Evolutionary conservation across 2,113 vertebrate species (phyloP), one percentile per base, ranked within the genome.

Genomic region (Crotalus horridus): DNA sequence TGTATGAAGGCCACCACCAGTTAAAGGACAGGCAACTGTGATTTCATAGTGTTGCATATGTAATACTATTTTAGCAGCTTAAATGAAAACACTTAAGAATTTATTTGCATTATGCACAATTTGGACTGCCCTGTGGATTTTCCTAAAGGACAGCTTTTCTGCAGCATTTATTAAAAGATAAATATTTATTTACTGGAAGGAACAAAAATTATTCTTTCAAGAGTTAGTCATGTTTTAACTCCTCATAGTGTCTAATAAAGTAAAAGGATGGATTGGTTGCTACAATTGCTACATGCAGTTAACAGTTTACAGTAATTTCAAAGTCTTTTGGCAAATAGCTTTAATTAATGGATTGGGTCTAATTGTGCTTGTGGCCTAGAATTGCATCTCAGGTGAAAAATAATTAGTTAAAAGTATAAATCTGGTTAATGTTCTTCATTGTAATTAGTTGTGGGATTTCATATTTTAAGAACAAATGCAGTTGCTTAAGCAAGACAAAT

Each of bases 341-440:
- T 94, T 94, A 94, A 92, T 90, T 92, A 85, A 81, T 92, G 74
- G 58, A 74, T 94, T 92, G 85, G 81, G 91, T 90, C 59, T 91
- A 91, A 94, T 93, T 93, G 69, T 86, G 26, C 87, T 89, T 55
- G 87, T 87, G 26, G 69, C 21, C 64, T 58, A 69, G 43, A 54
- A 33, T 54, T 89, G 26, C 56, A 61, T 55, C 53, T 58, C n/a
- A 74, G 64, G 81, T 91, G 88, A 93, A 93, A 94, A 90, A 29
- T 81, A 94, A 87, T 88, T 93, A 17, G 48, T 91, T 39, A 87
- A 46, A 93, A 90, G 12, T 55, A 85, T 20, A 23, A 61, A 51
- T 29, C 74, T 54, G 23, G 90, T 51, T 90, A 21, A 46, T 92
- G 69, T 88, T 58, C 85, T 89, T 54, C 85, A 20, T 43, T 88